Conservation (phyloP, 2,797 vertebrate genomes). For the Coregonus suidteri region DNA sequence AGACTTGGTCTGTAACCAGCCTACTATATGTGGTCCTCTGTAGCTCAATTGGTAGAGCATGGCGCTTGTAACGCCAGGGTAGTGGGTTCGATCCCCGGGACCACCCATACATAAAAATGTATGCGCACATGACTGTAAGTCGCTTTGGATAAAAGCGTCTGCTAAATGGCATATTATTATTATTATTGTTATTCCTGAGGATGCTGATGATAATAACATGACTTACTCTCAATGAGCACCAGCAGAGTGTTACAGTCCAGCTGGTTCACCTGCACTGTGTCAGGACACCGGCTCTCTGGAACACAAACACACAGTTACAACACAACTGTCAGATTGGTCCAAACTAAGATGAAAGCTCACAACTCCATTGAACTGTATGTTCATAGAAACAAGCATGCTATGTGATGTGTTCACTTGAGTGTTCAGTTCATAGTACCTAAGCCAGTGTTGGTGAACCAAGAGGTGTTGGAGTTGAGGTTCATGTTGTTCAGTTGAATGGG, state of each 20-base stretch:
- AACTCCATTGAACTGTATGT: neutral
- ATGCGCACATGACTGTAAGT: too few species aligned
- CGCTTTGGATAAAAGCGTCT: too few species aligned
- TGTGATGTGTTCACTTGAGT: neutral
- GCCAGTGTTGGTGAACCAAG: constrained; percentile 81
- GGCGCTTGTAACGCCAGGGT: too few species aligned
- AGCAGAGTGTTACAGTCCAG: constrained; percentile 79
- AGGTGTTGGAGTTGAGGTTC: constrained; percentile 89
- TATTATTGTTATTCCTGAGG: neutral
- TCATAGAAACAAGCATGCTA: neutral
- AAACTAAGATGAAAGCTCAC: neutral
- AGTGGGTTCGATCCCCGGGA: too few species aligned
- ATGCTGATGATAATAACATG: neutral
- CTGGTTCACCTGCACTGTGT: constrained; percentile 83
- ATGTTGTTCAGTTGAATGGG: constrained; percentile 81
- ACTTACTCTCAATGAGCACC: constrained; percentile 81
- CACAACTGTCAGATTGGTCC: neutral
- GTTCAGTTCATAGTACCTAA: constrained; percentile 60
- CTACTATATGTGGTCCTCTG: too few species aligned
- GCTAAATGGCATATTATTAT: too few species aligned
- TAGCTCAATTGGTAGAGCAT: too few species aligned
- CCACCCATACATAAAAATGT: too few species aligned
- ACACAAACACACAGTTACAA: constrained; percentile 15
- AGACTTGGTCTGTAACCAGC: neutral
- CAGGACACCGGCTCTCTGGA: constrained; percentile 74